phyloP scores from a whole-genome alignment of 2,113 vertebrate genomes.

The Arvicanthis niloticus region DNA sequence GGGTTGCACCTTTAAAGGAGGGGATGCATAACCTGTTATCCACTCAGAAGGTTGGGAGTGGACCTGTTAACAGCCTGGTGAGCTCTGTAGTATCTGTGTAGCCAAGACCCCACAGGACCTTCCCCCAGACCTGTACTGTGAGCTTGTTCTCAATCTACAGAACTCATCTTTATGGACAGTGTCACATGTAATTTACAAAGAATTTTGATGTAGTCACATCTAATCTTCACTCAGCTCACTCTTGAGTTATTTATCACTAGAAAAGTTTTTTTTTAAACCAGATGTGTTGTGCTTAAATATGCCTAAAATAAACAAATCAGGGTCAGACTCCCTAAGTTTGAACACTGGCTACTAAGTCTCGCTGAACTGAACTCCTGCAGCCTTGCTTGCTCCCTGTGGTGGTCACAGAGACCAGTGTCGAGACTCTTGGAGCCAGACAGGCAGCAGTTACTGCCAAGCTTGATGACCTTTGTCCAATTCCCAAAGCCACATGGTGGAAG shows the following conservation, averaged over 20 bases:
- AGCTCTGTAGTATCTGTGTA: neutral
- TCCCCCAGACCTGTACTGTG: neutral
- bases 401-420: neutral
- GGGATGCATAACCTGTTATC: neutral
- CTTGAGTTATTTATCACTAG: neutral
- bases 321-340: neutral
- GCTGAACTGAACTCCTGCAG: neutral
- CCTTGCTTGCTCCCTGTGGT: neutral
- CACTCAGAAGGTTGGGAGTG: neutral
- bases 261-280: neutral
- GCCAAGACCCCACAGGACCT: neutral
- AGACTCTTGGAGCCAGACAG: neutral
- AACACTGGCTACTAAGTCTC: neutral
- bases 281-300: neutral
- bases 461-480: neutral
- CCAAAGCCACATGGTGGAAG: neutral
- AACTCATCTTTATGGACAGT: neutral
- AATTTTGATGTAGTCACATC: neutral
- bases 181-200: neutral
- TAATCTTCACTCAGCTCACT: neutral
- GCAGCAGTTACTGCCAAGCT: neutral
- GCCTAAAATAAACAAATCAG: neutral
- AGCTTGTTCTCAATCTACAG: neutral
- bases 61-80: neutral
- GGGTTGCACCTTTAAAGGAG: no score